A percentile compares a stretch with the other conserved stretches of the same genome.
Conservation (phyloP, 2,797 vertebrate genomes). For the Cheirogaleus major region DNA sequence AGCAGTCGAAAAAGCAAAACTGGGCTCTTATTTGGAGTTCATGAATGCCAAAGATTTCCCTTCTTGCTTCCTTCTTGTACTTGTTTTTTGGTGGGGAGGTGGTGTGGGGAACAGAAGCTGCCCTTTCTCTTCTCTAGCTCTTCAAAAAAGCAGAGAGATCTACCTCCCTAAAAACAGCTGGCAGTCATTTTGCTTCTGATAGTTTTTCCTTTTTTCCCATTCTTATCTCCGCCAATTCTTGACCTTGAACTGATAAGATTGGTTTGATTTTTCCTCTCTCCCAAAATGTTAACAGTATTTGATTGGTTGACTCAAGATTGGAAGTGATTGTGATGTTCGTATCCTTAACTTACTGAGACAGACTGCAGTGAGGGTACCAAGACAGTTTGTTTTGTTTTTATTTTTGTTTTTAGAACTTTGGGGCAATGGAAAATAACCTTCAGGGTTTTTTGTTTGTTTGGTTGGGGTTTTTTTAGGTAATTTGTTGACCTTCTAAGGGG, state of each 20-base stretch:
- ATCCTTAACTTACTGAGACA: neutral
- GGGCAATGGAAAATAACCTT: neutral
- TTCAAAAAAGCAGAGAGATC: neutral
- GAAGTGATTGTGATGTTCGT: neutral
- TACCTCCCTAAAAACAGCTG: neutral
- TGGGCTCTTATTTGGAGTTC: neutral
- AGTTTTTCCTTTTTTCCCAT: neutral
- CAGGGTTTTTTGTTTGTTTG: neutral
- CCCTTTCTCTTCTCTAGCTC: neutral
- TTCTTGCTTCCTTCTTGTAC: neutral
- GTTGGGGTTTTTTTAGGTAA: neutral
- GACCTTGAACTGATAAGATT: neutral
- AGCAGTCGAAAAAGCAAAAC: neutral
- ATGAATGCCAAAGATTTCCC: neutral
- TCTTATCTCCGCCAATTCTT: neutral
- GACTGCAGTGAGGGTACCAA: neutral
- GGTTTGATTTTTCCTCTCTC: neutral
- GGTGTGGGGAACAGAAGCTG: neutral
- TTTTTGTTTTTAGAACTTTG: neutral
- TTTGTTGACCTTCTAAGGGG: neutral
- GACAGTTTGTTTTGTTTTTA: neutral
- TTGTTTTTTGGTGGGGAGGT: neutral
- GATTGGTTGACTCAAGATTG: neutral
- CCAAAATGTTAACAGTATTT: neutral
- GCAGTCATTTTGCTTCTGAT: conserved; percentile 15